A percentile compares a stretch with the other conserved stretches of the same genome.
Conservation (phyloP, 2,888 invertebrate genomes). For the Torymus tubicola region DNA sequence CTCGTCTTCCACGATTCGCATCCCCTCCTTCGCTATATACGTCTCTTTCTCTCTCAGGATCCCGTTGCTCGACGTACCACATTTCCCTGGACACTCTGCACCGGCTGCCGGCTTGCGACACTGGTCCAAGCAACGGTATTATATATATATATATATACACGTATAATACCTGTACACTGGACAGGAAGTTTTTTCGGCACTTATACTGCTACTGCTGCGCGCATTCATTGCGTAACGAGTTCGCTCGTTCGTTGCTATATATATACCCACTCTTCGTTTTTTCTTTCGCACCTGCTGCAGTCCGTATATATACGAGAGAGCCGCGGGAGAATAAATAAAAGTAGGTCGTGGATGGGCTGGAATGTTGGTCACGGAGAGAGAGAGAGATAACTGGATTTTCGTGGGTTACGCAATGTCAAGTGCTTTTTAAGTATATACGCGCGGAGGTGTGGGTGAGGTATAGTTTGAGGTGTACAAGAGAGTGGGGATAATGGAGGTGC, state of each 20-base stretch:
- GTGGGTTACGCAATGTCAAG: slow-evolving; percentile 21
- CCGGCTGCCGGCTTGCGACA: neutral
- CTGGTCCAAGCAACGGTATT: slow-evolving; percentile 43
- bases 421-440: neutral
- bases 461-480: too few relatives aligned
- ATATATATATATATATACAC: neutral
- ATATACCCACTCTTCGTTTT: neutral
- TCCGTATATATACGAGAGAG: slow-evolving; percentile 17
- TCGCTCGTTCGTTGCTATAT: slow-evolving; percentile 2
- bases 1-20: too few relatives aligned
- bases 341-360: slow-evolving; percentile 22
- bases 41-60: too few relatives aligned
- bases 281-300: neutral
- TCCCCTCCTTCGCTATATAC: too few relatives aligned
- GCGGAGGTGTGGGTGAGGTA: neutral
- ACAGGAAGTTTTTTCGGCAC: slow-evolving; percentile 40
- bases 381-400: slow-evolving; percentile 10
- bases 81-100: slow-evolving; percentile 21
- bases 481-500: too few relatives aligned
- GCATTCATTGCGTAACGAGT: slow-evolving; percentile 29
- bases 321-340: neutral
- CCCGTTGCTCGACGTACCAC: slow-evolving; percentile 46
- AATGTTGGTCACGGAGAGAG: neutral
- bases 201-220: neutral
- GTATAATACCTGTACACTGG: neutral